phyloP scores from a whole-genome alignment of 2,113 vertebrate genomes.

The Genyomyrus donnyi region DNA sequence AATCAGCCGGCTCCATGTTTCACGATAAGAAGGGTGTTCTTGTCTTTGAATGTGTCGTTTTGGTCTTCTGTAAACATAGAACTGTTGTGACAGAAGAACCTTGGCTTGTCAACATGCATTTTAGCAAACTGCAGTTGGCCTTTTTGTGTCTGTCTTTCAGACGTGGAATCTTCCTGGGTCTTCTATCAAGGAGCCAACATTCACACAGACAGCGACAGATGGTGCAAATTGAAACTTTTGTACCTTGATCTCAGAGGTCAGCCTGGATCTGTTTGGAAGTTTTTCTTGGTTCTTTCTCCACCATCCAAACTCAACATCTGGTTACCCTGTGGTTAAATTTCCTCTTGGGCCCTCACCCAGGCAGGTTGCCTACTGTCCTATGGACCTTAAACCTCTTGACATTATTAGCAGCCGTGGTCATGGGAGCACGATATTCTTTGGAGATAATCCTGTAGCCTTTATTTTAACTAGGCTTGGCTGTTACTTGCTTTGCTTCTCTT shows the following conservation, averaged over 20 bases:
- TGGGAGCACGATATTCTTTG: not conserved
- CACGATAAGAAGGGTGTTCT: not conserved
- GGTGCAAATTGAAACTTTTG: not conserved
- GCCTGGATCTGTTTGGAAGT: not conserved
- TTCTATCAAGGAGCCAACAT: not conserved
- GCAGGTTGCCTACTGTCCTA: not conserved
- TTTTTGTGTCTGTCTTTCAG: not conserved
- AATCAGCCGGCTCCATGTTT: not conserved
- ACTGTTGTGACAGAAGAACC: not conserved
- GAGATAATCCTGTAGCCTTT: not conserved
- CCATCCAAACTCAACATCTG: not conserved
- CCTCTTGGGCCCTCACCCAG: not conserved
- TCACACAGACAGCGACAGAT: not conserved
- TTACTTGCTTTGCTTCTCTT: not conserved
- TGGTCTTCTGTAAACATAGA: not conserved
- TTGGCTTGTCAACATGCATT: not conserved
- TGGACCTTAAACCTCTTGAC: not conserved
- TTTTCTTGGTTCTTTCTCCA: not conserved
- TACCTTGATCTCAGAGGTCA: not conserved
- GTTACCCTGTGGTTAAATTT: not conserved
- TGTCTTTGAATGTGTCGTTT: not conserved
- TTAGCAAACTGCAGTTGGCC: not conserved
- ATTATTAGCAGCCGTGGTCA: not conserved
- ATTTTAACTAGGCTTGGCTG: not conserved
- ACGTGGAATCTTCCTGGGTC: not conserved